Conservation (phyloP, 2,888 invertebrate species). For the Acanthacorydalis orientalis region DNA sequence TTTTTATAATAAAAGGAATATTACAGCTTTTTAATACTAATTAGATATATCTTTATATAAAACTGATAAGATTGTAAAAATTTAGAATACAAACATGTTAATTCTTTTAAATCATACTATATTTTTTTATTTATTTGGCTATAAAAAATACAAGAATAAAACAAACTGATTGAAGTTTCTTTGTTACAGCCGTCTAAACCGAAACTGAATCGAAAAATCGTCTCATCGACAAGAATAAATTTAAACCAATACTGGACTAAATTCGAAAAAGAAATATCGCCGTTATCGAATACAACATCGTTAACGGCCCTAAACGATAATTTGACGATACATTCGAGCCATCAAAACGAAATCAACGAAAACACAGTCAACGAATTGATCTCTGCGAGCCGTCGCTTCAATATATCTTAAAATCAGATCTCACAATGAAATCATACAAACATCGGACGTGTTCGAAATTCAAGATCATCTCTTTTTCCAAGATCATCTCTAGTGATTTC, state of each 20-base stretch:
- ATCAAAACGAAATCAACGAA: constrained; percentile 32
- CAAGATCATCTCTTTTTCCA: too few relatives aligned
- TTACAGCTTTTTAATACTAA: too few relatives aligned
- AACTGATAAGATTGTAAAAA: too few relatives aligned
- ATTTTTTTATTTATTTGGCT: too few relatives aligned
- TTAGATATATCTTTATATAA: too few relatives aligned
- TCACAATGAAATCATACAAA: not conserved
- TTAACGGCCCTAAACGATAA: constrained; percentile 27
- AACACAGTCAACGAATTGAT: constrained; percentile 38
- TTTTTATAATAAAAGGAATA: too few relatives aligned
- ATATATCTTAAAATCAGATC: not conserved
- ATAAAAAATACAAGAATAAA: too few relatives aligned
- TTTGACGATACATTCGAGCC: constrained; percentile 28
- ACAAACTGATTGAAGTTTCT: not conserved
- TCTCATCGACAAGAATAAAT: constrained; percentile 39
- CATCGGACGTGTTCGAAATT: not conserved
- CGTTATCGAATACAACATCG: constrained; percentile 27
- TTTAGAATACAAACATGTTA: too few relatives aligned
- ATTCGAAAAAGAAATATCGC: constrained; percentile 38
- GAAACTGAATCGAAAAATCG: constrained; percentile 36
- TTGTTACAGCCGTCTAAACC: constrained; percentile 36
- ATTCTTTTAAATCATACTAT: too few relatives aligned
- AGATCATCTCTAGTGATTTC: too few relatives aligned
- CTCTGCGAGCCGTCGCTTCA: not conserved
- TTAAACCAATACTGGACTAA: constrained; percentile 47